phyloP scores from a whole-genome alignment of 1,140 invertebrate species.

The Dryas iulia region DNA sequence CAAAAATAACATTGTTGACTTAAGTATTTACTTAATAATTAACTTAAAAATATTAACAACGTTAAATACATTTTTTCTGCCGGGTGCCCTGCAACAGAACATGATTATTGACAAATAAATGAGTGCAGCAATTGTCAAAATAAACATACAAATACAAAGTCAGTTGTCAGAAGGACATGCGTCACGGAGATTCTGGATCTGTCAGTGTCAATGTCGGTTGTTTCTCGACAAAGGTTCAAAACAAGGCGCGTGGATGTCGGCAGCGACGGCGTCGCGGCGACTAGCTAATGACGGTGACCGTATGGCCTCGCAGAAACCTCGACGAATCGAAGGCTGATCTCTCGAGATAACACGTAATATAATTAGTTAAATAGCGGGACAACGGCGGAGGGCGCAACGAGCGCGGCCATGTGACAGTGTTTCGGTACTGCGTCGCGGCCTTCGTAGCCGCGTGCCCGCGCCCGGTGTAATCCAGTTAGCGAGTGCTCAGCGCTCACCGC shows the following conservation, averaged over 20 bases:
- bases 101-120: no score
- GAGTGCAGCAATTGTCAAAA: no score
- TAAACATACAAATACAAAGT: no score
- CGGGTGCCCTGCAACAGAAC: no score
- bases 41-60: no score
- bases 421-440: slow-evolving; percentile 48
- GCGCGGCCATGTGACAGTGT: slow-evolving; percentile 46
- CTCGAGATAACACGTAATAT: slow-evolving; percentile 20
- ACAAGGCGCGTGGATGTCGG: slow-evolving; percentile 27
- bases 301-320: slow-evolving; percentile 8
- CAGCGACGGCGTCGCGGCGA: slow-evolving; percentile 8
- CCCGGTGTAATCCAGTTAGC: slow-evolving; percentile 47
- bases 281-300: neutral
- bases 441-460: slow-evolving; percentile 37
- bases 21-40: no score
- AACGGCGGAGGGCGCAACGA: slow-evolving; percentile 16
- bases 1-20: no score
- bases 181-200: no score
- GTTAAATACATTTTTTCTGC: no score
- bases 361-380: slow-evolving; percentile 24
- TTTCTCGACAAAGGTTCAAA: slow-evolving; percentile 19
- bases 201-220: slow-evolving; percentile 19
- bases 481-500: slow-evolving; percentile 2
- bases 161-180: no score
- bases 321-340: slow-evolving; percentile 1